These are phyloP conservation scores for Rhodophaea formosa DNA, from an alignment of 2,888 invertebrate species.

Conservation along the genomic window DNA sequence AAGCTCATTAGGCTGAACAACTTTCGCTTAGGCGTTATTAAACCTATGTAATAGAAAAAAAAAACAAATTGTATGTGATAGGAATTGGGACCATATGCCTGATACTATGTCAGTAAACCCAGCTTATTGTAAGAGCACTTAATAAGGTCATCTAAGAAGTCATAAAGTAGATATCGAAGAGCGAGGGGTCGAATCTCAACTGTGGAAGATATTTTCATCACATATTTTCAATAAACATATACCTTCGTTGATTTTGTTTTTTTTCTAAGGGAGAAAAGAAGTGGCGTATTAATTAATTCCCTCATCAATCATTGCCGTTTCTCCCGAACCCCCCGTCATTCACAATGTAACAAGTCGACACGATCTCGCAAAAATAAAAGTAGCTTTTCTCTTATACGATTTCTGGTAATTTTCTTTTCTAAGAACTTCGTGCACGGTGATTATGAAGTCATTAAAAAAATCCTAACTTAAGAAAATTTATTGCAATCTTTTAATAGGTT, in stretches of 20 bases:
- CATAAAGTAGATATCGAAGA: too few species aligned
- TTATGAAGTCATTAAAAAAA: not conserved
- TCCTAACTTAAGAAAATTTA: not conserved
- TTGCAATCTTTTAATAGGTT: too few species aligned
- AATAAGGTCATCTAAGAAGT: too few species aligned
- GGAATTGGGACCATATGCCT: too few species aligned
- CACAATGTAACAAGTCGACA: conserved; percentile 59
- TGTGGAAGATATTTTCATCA: too few species aligned
- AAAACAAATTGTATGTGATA: too few species aligned
- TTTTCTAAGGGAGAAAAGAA: conserved; percentile 58
- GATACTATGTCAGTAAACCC: too few species aligned
- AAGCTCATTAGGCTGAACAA: too few species aligned
- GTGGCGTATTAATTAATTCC: conserved; percentile 70
- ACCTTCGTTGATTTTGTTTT: conserved; percentile 45
- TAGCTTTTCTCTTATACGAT: conserved; percentile 26
- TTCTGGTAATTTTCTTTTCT: conserved; percentile 19
- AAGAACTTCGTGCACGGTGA: conserved; percentile 3
- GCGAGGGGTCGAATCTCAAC: too few species aligned
- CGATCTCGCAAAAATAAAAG: conserved; percentile 44
- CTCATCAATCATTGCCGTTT: conserved; percentile 69
- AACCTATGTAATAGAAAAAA: too few species aligned
- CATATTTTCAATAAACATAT: conserved; percentile 40
- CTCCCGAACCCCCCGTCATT: conserved; percentile 60
- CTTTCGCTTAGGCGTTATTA: too few species aligned
- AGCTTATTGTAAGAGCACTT: too few species aligned